A percentile compares a stretch with the other conserved stretches of the same genome.
phyloP scores from a whole-genome alignment of 1,140 invertebrate genomes.

The Mycetomoellerius zeteki region DNA sequence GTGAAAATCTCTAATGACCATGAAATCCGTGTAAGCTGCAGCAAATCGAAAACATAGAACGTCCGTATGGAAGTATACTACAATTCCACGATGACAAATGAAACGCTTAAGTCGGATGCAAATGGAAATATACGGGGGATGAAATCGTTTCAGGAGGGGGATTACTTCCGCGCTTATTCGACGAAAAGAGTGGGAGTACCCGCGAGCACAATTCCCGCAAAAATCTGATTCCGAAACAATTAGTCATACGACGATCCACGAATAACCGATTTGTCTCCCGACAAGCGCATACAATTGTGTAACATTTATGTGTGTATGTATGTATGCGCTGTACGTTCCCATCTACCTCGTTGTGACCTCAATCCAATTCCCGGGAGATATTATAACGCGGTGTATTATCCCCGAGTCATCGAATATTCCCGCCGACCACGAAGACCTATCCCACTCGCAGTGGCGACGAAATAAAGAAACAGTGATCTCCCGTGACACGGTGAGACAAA shows the following conservation, averaged over 20 bases:
- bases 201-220: slow-evolving; percentile 49
- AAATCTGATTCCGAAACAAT: slow-evolving; percentile 64
- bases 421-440: slow-evolving; percentile 54
- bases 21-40: slow-evolving; percentile 34
- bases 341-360: slow-evolving; percentile 46
- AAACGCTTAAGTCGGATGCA: slow-evolving; percentile 61
- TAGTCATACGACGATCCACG: slow-evolving; percentile 55
- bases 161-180: slow-evolving; percentile 58
- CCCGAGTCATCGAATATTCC: slow-evolving; percentile 48
- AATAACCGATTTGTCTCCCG: slow-evolving; percentile 60
- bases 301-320: not conserved
- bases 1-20: slow-evolving; percentile 46
- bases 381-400: slow-evolving; percentile 59
- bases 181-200: slow-evolving; percentile 2
- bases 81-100: slow-evolving; percentile 59
- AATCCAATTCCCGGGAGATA: slow-evolving; percentile 56
- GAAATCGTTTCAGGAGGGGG: slow-evolving; percentile 49
- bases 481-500: slow-evolving; percentile 57
- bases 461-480: slow-evolving; percentile 66
- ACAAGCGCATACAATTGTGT: not conserved
- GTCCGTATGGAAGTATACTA: slow-evolving; percentile 44
- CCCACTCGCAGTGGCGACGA: slow-evolving; percentile 8
- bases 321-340: not conserved
- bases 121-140: slow-evolving; percentile 61
- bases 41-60: slow-evolving; percentile 47